Percentiles rank a stretch among this genome's conserved stretches.
These are phyloP conservation scores for Lemur catta DNA, from an alignment of 2,797 vertebrate species.

Conservation along the genomic window DNA sequence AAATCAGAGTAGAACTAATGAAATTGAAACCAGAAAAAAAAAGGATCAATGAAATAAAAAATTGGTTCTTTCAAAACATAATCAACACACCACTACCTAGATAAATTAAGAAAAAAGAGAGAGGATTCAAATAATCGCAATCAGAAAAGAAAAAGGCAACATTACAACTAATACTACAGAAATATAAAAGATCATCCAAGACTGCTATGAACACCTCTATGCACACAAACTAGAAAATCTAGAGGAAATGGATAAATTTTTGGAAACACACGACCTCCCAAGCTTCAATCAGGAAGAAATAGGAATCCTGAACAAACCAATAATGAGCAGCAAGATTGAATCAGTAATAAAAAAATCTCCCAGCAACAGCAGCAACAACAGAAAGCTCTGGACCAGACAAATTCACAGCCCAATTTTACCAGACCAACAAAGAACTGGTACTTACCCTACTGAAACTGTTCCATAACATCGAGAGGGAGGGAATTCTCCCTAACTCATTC, in stretches of 20 bases:
- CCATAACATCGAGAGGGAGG: background rate
- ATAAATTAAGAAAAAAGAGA: background rate
- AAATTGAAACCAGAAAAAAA: background rate
- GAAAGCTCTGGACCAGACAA: background rate
- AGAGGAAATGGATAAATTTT: background rate
- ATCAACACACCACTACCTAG: background rate
- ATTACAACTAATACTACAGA: background rate
- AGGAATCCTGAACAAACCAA: background rate
- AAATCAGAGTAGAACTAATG: background rate
- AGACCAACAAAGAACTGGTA: background rate
- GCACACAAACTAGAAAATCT: background rate
- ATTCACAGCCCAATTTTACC: background rate
- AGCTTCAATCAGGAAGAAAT: background rate
- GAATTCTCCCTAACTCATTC: background rate
- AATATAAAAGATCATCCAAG: background rate
- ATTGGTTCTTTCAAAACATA: background rate
- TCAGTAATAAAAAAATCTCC: background rate
- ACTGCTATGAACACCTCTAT: background rate
- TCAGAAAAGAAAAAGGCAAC: background rate
- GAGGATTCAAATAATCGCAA: background rate
- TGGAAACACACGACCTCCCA: background rate
- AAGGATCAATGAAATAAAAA: background rate
- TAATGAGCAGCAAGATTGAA: background rate
- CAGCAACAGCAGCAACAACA: background rate
- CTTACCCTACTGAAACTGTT: background rate